Base-by-base conservation (phyloP, 2,113 vertebrate species). In the Chlamydotis undulata region DNA sequence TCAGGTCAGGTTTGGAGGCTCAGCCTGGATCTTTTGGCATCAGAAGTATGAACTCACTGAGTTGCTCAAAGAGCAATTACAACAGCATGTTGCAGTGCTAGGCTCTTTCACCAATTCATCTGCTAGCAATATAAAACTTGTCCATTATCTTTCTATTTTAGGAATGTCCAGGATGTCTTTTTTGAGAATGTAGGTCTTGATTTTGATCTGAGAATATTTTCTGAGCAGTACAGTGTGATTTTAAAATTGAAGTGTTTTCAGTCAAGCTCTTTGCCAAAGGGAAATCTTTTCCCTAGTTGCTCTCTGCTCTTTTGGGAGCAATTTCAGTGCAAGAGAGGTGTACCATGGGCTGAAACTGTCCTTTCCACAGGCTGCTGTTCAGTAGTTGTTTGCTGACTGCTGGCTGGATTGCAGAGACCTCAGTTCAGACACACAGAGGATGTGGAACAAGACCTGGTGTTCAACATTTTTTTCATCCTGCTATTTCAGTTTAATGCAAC, bases 111-210 rank as follows among this genome's bases (percentile, higher is more conserved):
- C n/a, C 65, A 67, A 39, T 81, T 90, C 79, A 70, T 63, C 52
- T 86, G 83, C n/a, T 79, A 83, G 39, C 47, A 82, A 9, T 3
- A 76, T 64, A 79, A 83, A 79, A 41, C 41, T 41, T 69, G 29
- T 57, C 76, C 59, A 55, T 88, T 93, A 65, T 83, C 69, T 83
- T 93, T 95, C 77, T 81, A 60, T 87, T 94, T 94, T 87, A 67
- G 68, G 64, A 74, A 47, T 35, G 67, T 57, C 87, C 67, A 74
- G 55, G 55, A 77, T 88, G 23, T 3, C 17, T 64, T 64, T 77
- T 78, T 84, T 64, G 67, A 92, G 76, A 71, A 63, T 13, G 4
- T 15, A 67, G 25, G 45, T 81, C 96, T 94, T 90, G 73, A 37
- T 94, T 95, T 89, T 80, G 76, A 41, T 71, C 43, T 50, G 53